Base-by-base conservation (phyloP, 2,888 invertebrate genomes). In the Dusona sp. region DNA sequence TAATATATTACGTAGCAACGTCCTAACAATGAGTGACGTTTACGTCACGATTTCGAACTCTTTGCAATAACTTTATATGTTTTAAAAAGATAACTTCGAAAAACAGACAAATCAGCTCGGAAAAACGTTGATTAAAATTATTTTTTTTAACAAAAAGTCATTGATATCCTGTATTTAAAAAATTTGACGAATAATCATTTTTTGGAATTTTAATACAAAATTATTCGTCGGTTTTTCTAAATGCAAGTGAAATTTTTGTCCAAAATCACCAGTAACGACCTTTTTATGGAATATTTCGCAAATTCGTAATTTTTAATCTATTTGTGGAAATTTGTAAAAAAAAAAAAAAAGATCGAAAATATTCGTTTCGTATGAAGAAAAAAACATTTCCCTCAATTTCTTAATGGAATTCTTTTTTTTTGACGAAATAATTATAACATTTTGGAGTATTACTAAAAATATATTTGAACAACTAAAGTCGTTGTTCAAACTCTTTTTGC, bases 401-500 rank as follows among this genome's bases (percentile, higher is more conserved):
- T 61, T 25, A 1, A 57, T 57, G 57, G 25, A 3, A 25, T 13
- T 13, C 3, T 13, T 57, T n/a, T 3, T 3, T 29, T 61, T 29
- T 29, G 29, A 29, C 29, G 25, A 61, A 61, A 22, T 54, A 22
- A 11, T 54, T 9, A 3, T 57, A 25, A 57, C 25, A 13, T 57
- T 25, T 25, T 13, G 57, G 0, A 22, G 25, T 25, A 57, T 57
- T 57, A 25, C 3, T 25, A 6, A 25, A 25, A 57, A 57, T 25
- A 25, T 29, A 25, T 25, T 25, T 25, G 25, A 22, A 57, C 61
- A 61, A 61, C 13, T 29, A 6, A 61, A 25, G n/a, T 11, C n/a
- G n/a, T 72, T 22, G 51, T 7, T 45, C 29, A 48, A 70, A 70
- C 29, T 65, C 36, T 54, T 57, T 68, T 51, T 36, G 42, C 25